Evolutionary conservation across 2,797 vertebrate species (phyloP), one percentile per base, ranked within the genome.

Genomic region (Coregonus ussuriensis): DNA sequence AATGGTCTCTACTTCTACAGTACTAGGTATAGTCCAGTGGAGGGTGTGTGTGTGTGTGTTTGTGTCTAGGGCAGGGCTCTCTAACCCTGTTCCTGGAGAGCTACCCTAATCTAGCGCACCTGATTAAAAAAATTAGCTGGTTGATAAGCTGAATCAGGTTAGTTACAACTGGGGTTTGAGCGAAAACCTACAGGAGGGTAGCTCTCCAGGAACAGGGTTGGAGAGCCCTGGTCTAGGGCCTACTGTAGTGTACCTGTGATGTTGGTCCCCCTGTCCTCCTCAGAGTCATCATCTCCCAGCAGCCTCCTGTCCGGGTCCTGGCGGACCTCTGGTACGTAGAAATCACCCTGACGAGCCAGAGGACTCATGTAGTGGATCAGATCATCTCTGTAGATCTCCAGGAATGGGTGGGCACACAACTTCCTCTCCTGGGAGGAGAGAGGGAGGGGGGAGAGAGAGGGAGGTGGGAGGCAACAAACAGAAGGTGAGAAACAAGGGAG

Each of bases 281-380:
- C 88, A 5, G 91, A 82, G 3, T 84, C 91, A 31, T 94, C 93
- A 0, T 80, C 84, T 72, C 89, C 92, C 76, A 91, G 89, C 79
- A 85, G 89, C 86, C 93, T 94, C 86, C 91, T 90, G 52, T 96
- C 93, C 11, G 92, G 59, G 21, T 29, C 75, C 72, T 92, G 93
- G 79, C 94, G 95, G 87, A 96, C 90, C 90, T 98, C 96, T 2
- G 97, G 97, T 78, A 99, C 95, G 0, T 98, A 98, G 90, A 99
- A 99, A 85, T 98, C 96, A 52, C 93, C 95, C 88, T 98, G 97
- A 3, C 95, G 95, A 21, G 97, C 95, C 76, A 99, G 92, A 0
- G 96, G 97, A 69, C 93, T 95, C 89, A 99, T 47, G 41, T 96
- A 98, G 81, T 96, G 94, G 89, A 99, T 97, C 86, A 91, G 86